Evolutionary conservation across 2,797 vertebrate species (phyloP).

Genomic region (Sebastiscus tertius): DNA sequence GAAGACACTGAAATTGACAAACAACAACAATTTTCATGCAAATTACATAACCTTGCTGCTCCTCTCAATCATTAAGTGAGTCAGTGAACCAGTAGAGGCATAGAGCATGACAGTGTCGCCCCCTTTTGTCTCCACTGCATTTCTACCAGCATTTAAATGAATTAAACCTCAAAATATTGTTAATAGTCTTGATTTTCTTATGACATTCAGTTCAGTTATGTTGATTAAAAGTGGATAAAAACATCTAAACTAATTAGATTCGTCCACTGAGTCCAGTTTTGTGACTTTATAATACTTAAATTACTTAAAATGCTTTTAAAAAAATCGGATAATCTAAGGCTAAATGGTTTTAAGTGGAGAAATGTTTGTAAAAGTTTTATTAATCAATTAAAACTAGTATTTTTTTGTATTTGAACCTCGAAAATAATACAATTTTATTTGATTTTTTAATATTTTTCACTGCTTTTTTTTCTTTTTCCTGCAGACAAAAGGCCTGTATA

Average conservation of each 20-base stretch:
- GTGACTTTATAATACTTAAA: background rate
- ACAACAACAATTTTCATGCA: background rate
- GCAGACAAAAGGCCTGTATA: constrained; percentile 46
- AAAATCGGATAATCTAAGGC: background rate
- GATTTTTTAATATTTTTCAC: background rate
- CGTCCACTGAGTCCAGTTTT: background rate
- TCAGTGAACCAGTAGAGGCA: background rate
- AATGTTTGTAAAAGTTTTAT: background rate
- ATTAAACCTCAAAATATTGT: background rate
- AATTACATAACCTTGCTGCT: background rate
- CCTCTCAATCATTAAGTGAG: background rate
- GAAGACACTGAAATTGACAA: background rate
- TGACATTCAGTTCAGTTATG: background rate
- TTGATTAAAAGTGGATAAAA: background rate
- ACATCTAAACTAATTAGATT: background rate
- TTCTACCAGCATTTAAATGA: background rate
- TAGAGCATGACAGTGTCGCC: constrained; percentile 69
- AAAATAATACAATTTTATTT: background rate
- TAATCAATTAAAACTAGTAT: background rate
- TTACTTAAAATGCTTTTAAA: background rate
- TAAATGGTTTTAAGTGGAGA: background rate
- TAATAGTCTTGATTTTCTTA: background rate
- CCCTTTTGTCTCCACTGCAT: constrained; percentile 66
- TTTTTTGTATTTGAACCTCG: background rate
- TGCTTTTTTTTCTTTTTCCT: background rate